A percentile compares a stretch with the other conserved stretches of the same genome.
Conservation (phyloP, 2,797 vertebrate species). For the Cuculus canorus region DNA sequence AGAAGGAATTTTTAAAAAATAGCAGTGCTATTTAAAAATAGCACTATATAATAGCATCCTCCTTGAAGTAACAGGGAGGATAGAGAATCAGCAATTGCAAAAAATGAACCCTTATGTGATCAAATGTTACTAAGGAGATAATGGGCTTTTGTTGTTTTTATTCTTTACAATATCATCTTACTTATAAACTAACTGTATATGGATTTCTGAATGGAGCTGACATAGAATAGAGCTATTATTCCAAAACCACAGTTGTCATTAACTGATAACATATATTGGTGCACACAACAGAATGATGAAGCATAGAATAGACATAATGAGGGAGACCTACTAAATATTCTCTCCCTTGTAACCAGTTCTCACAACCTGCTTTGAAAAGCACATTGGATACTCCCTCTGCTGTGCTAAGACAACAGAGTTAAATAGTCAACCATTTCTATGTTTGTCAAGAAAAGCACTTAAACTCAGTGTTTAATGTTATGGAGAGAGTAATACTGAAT, state of each 20-base stretch:
- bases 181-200: background rate
- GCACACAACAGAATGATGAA: background rate
- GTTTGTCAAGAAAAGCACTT: background rate
- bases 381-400: background rate
- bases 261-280: background rate
- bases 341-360: background rate
- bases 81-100: background rate
- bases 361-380: background rate
- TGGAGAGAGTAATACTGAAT: background rate
- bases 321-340: background rate
- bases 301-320: background rate
- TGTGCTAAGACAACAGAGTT: background rate
- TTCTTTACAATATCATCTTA: background rate
- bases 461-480: background rate
- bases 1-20: background rate
- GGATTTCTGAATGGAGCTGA: background rate
- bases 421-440: background rate
- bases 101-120: rapidly evolving
- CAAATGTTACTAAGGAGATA: background rate
- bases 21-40: background rate
- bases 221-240: background rate
- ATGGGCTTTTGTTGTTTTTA: background rate
- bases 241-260: background rate
- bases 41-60: background rate
- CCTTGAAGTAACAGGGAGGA: background rate